Percentiles rank a stretch among this genome's conserved stretches.
Evolutionary conservation across 2,888 invertebrate species (phyloP).

Genomic region (Sesamia inferens): DNA sequence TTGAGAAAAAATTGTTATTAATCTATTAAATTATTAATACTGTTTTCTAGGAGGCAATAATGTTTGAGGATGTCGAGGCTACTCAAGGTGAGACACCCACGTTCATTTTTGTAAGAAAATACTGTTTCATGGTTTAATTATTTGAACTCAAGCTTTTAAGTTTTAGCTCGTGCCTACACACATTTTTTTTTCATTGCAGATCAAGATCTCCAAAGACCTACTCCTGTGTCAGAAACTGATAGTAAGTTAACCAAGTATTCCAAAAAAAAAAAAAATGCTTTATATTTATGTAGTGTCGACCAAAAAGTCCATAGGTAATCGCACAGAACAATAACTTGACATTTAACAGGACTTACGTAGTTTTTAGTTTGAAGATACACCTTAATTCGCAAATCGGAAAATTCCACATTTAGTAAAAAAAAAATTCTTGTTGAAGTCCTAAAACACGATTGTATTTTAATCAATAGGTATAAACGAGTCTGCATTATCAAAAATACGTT

Average conservation of each 20-base stretch:
- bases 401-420: no score
- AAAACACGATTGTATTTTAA: no score
- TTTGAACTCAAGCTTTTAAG: not conserved
- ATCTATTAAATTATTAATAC: not conserved
- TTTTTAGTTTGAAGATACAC: no score
- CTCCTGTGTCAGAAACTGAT: conserved; percentile 76
- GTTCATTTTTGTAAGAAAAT: not conserved
- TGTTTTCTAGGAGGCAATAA: conserved; percentile 68
- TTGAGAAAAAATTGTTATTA: not conserved
- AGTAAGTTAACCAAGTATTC: conserved; percentile 67
- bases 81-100: conserved; percentile 66
- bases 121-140: not conserved
- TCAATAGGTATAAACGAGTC: no score
- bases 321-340: no score
- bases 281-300: no score
- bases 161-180: not conserved
- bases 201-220: conserved; percentile 71
- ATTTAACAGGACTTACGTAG: no score
- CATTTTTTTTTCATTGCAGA: conserved; percentile 15
- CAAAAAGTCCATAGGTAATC: no score
- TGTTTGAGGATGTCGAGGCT: conserved; percentile 66
- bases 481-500: no score
- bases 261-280: no score
- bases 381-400: no score
- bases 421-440: no score